These are phyloP conservation scores for Drosophila kuntzei DNA, from an alignment of 2,888 invertebrate genomes.

Conservation along the genomic window DNA sequence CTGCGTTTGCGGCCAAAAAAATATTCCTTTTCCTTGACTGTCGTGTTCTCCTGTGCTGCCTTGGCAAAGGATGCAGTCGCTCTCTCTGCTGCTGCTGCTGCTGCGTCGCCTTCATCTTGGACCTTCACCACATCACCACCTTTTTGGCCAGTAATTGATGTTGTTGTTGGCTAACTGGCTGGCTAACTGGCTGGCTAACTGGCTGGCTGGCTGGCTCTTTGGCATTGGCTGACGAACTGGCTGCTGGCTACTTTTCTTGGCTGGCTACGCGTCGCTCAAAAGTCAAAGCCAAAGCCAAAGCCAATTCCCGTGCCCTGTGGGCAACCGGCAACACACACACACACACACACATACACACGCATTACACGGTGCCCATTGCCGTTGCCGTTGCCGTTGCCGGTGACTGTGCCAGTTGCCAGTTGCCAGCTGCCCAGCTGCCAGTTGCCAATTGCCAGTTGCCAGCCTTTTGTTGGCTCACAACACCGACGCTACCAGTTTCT, in stretches of 20 bases:
- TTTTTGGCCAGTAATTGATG: constrained; percentile 67
- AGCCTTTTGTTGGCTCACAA: constrained; percentile 80
- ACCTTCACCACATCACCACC: constrained; percentile 75
- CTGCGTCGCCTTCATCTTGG: constrained; percentile 52
- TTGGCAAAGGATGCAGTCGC: constrained; percentile 36
- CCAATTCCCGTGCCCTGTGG: constrained; percentile 61
- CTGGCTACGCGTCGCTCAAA: constrained; percentile 79
- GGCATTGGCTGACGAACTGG: constrained; percentile 49
- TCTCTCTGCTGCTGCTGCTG: constrained; percentile 14
- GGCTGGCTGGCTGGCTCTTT: constrained; percentile 41
- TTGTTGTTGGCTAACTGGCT: constrained; percentile 47
- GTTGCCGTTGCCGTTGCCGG: constrained; percentile 63
- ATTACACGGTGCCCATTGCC: constrained; percentile 49
- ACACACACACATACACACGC: constrained; percentile 25
- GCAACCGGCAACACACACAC: constrained; percentile 10
- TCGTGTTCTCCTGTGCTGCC: constrained; percentile 58
- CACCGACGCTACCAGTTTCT: constrained; percentile 83
- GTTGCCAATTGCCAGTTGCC: constrained; percentile 69
- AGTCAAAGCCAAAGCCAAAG: constrained; percentile 61
- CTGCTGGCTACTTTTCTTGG: constrained; percentile 79
- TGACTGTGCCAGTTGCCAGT: constrained; percentile 71
- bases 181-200: constrained; percentile 73
- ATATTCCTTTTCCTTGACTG: constrained; percentile 49
- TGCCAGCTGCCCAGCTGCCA: constrained; percentile 68
- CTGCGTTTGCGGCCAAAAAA: constrained; percentile 65